A percentile compares a stretch with the other conserved stretches of the same genome.
These are phyloP conservation scores for Azemiops feae DNA, from an alignment of 2,113 vertebrate genomes.

Conservation along the genomic window DNA sequence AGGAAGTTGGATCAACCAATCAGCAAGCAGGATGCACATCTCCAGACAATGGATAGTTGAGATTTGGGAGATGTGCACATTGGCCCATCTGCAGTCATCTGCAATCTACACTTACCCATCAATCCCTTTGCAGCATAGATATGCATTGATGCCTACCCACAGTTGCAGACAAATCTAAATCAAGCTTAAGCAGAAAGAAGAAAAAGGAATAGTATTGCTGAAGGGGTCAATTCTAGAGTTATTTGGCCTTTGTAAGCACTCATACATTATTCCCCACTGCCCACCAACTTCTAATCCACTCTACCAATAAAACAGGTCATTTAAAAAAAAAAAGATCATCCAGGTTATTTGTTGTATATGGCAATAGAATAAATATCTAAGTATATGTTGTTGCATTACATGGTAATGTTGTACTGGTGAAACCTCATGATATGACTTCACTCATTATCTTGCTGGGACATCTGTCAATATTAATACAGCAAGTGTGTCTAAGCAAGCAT, in stretches of 20 bases:
- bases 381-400: conserved; percentile 43
- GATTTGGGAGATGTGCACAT: not conserved
- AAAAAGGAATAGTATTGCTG: not conserved
- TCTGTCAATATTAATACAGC: conserved; percentile 66
- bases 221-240: not conserved
- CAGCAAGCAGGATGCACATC: not conserved
- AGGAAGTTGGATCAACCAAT: not conserved
- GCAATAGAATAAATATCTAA: conserved; percentile 38
- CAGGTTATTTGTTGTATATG: conserved; percentile 17
- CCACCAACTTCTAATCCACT: not conserved
- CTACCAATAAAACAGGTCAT: not conserved
- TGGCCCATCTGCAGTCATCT: not conserved
- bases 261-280: not conserved
- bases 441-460: conserved; percentile 57
- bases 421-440: conserved; percentile 51
- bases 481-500: conserved; percentile 57
- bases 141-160: not conserved
- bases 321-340: not conserved
- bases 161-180: not conserved
- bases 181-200: not conserved
- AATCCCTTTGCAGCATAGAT: not conserved
- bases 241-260: not conserved
- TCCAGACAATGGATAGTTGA: not conserved
- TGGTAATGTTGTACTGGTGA: conserved; percentile 40
- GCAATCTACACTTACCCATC: not conserved